These are phyloP conservation scores for Chironex yamaguchii DNA, from an alignment of 30 jellyfish, hydroid and myxozoan species.

Conservation along the genomic window DNA sequence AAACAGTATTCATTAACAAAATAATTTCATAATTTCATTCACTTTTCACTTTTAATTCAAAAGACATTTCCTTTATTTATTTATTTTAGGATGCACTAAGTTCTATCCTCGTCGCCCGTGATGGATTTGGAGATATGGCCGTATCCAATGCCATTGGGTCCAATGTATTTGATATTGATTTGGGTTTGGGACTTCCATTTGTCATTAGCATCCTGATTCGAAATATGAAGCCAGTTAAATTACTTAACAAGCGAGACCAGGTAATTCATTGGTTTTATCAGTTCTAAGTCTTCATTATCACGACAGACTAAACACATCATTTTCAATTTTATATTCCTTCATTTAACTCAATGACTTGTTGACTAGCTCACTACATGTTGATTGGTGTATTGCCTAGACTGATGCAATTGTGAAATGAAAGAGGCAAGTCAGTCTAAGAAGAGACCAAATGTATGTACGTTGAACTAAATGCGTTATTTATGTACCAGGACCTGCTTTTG, in stretches of 20 bases:
- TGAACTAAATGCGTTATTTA: too few relatives aligned
- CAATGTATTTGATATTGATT: slow-evolving; percentile 88
- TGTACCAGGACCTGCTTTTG: too few relatives aligned
- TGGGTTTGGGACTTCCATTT: slow-evolving; percentile 95
- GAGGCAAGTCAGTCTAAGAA: too few relatives aligned
- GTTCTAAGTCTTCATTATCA: too few relatives aligned
- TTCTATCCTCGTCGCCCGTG: slow-evolving; percentile 94
- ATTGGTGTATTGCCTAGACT: too few relatives aligned
- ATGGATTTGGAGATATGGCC: slow-evolving; percentile 99
- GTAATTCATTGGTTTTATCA: too few relatives aligned
- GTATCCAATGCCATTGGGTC: slow-evolving; percentile 98
- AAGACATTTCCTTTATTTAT: not conserved
- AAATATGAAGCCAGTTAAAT: slow-evolving; percentile 71
- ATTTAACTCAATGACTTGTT: too few relatives aligned
- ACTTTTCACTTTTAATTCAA: not conserved
- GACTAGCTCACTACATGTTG: too few relatives aligned
- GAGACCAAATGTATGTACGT: too few relatives aligned
- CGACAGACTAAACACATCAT: too few relatives aligned
- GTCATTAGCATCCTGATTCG: slow-evolving; percentile 85
- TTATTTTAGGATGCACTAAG: slow-evolving; percentile 92
- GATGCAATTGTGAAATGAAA: too few relatives aligned
- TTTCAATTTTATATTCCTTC: too few relatives aligned
- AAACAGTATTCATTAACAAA: not conserved
- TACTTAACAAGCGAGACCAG: slow-evolving; percentile 72
- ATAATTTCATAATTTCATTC: not conserved